phyloP scores from a whole-genome alignment of 2,113 vertebrate genomes.

The Alces alces region DNA sequence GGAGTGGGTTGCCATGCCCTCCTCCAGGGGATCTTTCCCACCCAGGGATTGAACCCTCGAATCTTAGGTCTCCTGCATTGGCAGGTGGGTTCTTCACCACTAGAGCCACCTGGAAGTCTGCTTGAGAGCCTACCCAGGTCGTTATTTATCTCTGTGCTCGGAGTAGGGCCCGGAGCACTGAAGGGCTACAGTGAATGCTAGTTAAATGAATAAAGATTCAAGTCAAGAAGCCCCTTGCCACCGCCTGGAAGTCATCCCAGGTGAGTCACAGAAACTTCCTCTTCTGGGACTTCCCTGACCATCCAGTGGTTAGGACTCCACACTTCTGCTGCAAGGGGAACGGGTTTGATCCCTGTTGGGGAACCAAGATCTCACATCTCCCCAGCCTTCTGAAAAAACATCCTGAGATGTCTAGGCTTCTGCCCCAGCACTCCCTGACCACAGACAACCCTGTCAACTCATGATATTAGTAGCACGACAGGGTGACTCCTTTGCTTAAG shows the following conservation, averaged over 20 bases:
- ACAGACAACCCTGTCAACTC: neutral
- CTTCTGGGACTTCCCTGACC: neutral
- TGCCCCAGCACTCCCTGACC: neutral
- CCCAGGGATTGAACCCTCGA: neutral
- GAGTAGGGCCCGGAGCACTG: neutral
- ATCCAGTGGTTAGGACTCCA: neutral
- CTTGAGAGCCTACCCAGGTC: neutral
- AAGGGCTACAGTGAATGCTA: neutral
- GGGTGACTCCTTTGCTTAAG: conserved; percentile 26
- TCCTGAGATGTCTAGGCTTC: neutral
- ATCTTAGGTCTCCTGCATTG: neutral
- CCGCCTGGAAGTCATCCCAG: neutral
- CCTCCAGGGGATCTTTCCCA: neutral
- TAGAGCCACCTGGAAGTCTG: neutral
- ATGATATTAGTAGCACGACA: neutral
- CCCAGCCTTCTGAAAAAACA: neutral
- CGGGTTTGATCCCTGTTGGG: neutral
- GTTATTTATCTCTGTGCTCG: neutral
- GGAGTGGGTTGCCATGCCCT: neutral
- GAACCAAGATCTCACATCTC: neutral
- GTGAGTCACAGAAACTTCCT: neutral
- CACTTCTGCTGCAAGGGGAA: neutral
- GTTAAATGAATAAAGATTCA: conserved; percentile 4
- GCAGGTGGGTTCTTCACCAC: neutral
- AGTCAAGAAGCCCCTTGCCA: neutral